A percentile compares a stretch with the other conserved stretches of the same genome.
These are phyloP conservation scores for Drosophila tsacasi DNA, from an alignment of 1,140 invertebrate species.

Conservation along the genomic window DNA sequence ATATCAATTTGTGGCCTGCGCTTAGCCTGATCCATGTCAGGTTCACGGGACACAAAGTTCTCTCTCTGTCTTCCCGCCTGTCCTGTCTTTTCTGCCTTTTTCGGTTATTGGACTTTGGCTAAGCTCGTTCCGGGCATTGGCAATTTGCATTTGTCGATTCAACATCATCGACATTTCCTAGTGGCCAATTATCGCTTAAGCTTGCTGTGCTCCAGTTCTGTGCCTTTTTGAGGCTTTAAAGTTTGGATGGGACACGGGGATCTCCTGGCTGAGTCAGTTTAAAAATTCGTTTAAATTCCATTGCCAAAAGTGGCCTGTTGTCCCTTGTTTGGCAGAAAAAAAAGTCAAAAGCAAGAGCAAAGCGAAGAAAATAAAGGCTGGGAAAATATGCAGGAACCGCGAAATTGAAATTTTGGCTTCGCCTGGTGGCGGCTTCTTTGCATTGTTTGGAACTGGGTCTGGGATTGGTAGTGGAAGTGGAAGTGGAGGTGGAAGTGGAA, in stretches of 20 bases:
- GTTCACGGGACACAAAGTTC: slow-evolving; percentile 30
- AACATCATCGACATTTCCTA: slow-evolving; percentile 70
- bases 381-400: slow-evolving; percentile 82
- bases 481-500: neutral
- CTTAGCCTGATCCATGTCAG: slow-evolving; percentile 61
- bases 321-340: slow-evolving; percentile 12
- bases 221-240: slow-evolving; percentile 36
- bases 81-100: neutral
- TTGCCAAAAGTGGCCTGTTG: slow-evolving; percentile 53
- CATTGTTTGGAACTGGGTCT: slow-evolving; percentile 36
- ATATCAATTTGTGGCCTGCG: slow-evolving; percentile 72
- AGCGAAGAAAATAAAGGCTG: slow-evolving; percentile 58
- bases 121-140: slow-evolving; percentile 75
- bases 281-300: slow-evolving; percentile 82
- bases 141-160: slow-evolving; percentile 74
- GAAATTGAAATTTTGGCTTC: slow-evolving; percentile 84
- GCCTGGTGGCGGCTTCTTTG: slow-evolving; percentile 66
- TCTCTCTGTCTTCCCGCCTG: neutral
- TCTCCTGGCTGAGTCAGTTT: slow-evolving; percentile 23
- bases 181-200: slow-evolving; percentile 81
- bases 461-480: neutral
- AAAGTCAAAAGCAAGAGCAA: slow-evolving; percentile 54
- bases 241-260: slow-evolving; percentile 40
- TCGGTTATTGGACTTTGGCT: slow-evolving; percentile 46
- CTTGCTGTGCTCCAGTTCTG: slow-evolving; percentile 22